Base-by-base conservation (phyloP, 2,797 vertebrate genomes). In the Lepus oiostolus region DNA sequence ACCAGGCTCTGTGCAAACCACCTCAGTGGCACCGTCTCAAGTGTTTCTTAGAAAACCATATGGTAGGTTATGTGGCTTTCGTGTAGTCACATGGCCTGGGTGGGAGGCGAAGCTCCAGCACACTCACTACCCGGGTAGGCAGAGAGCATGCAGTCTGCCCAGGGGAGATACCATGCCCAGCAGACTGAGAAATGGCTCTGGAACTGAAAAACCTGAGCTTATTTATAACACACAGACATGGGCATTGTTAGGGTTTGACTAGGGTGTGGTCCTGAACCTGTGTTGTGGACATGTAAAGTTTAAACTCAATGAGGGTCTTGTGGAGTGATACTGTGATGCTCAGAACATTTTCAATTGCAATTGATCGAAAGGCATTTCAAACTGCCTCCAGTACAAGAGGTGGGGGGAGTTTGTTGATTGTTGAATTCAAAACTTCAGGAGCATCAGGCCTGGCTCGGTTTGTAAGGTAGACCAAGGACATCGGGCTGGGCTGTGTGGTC, bases 61-160 rank as follows among this genome's bases (percentile, higher is more conserved):
- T 54, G 79, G 35, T 2, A 5, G 32, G 28, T 26, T 1, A 9
- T 19, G 0, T 24, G 24, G 3, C n/a, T 54, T 0, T 38, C 16
- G 24, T 8, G 42, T 47, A 47, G 42, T 47, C 42, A 8, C 42
- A 47, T 47, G 9, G 42, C 42, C 8, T 47, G 42, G 42, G 42
- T 47, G 42, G 42, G 42, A 9, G 8, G 42, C 42, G 8, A 47
- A 47, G 42, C 8, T 47, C 42, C 42, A 47, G 42, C 42, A 47
- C 42, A 47, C 42, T 47, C 42, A 9, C 42, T 47, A 47, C 42
- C 42, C 9, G 42, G 42, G 42, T 47, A 47, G 42, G 42, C 42
- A 47, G 42, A 47, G 42, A 47, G 42, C 9, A 0, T 47, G 42
- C 42, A 47, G 1, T 47, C 42, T 47, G 42, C 42, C 42, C 42